Evolutionary conservation across 2,797 vertebrate species (phyloP).

Genomic region (Sphenopsis melanotis): DNA sequence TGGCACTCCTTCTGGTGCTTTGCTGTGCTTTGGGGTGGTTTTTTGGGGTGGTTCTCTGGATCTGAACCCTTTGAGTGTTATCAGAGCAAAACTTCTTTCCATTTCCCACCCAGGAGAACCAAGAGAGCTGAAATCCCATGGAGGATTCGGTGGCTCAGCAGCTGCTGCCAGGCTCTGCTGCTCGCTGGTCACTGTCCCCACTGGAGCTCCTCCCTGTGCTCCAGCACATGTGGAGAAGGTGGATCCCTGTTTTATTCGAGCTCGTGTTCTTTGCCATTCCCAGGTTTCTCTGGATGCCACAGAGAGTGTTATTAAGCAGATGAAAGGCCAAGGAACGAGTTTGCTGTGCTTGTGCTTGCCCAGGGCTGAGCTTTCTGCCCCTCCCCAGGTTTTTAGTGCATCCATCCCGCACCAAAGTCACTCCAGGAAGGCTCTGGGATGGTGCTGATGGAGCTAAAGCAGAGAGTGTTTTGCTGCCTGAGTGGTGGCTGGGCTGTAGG

Average conservation of each 20-base stretch:
- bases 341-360: slow-evolving; percentile 49
- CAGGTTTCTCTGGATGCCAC: slow-evolving; percentile 26
- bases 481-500: background rate
- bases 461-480: background rate
- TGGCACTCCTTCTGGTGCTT: background rate
- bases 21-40: background rate
- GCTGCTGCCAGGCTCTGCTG: background rate
- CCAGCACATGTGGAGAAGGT: background rate
- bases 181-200: background rate
- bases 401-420: background rate
- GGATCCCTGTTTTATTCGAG: background rate
- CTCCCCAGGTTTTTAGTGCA: background rate
- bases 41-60: accelerated
- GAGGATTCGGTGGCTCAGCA: background rate
- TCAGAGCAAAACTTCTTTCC: background rate
- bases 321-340: slow-evolving; percentile 30
- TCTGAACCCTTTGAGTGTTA: background rate
- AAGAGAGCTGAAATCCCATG: accelerated
- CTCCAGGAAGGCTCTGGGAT: background rate
- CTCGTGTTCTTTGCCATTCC: background rate
- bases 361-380: slow-evolving; percentile 15
- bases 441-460: background rate
- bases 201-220: background rate
- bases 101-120: background rate
- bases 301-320: slow-evolving; percentile 39